Evolutionary conservation across 2,888 invertebrate species (phyloP), one percentile per base, ranked within the genome.

Genomic region (Hartigia nigra): DNA sequence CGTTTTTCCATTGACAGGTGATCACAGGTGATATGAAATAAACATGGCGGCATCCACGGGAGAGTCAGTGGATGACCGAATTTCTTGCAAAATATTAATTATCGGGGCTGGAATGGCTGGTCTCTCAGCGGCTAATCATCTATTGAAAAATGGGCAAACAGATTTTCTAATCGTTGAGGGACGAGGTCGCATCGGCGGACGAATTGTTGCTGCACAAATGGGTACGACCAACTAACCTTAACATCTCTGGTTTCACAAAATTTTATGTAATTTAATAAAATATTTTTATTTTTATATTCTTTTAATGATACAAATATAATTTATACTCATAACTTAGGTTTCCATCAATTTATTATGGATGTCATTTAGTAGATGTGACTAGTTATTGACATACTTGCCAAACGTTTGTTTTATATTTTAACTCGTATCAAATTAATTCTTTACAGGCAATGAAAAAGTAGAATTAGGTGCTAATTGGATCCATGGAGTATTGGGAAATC

Each of bases 381-480:
- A 23, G 23, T 55, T 55, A 55, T 23, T 55, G 2, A 55, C 23
- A 23, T 55, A 55, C 9, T 23, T 23, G 23, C 55, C 23, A 55
- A 9, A 55, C 2, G 2, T 23, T 23, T 55, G 23, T 55, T 14
- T 23, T 55, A 23, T 55, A 55, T 23, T 55, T 9, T 9, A 5
- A 39, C 70, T 31, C 11, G 11, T 55, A 69, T 69, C 36, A 36
- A 75, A 75, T 75, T 34, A 32, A 32, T 77, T 78, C 31, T 78
- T 76, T 77, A 72, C 80, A 93, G 93, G 92, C 69, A 89, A 88
- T 35, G 88, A 92, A 76, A 91, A 91, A 90, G 94, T 98, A 75
- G 98, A 98, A 92, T 92, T 97, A 82, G 98, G 98, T 78, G 98
- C 98, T 39, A 98, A 98, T 91, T 98, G 97, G 97, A 97, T 98